Evolutionary conservation across 1,140 invertebrate species (phyloP).

Genomic region (Calycopis cecrops): DNA sequence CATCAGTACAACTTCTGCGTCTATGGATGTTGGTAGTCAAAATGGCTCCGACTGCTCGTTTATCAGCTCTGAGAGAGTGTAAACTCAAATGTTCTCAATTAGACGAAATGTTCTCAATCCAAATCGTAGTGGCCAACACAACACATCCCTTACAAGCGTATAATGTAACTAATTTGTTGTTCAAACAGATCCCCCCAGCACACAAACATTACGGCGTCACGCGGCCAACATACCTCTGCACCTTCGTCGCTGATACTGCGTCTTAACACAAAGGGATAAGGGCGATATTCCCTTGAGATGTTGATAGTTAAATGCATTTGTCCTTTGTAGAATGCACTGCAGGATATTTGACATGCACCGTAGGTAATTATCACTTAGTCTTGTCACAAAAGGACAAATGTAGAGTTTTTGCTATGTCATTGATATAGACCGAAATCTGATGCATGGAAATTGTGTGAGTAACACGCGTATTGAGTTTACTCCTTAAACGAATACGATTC

Average conservation of each 20-base stretch:
- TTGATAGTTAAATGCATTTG: neutral
- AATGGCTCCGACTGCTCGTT: no score
- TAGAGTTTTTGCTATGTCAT: no score
- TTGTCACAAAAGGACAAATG: slow-evolving; percentile 22
- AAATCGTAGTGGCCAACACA: neutral
- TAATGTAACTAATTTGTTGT: slow-evolving; percentile 71
- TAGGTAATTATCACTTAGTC: slow-evolving; percentile 40
- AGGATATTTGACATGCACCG: slow-evolving; percentile 53
- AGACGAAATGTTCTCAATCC: no score
- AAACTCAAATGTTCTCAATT: no score
- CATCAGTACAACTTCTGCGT: no score
- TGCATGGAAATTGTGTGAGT: no score
- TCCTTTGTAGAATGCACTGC: slow-evolving; percentile 30
- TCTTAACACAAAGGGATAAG: slow-evolving; percentile 22
- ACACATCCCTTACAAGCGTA: slow-evolving; percentile 56
- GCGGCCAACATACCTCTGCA: neutral
- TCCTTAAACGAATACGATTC: no score
- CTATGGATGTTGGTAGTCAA: no score
- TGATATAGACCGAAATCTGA: no score
- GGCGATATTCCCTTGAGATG: slow-evolving; percentile 23
- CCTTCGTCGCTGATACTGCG: neutral
- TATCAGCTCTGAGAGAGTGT: no score
- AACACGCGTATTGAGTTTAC: no score
- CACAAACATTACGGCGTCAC: slow-evolving; percentile 42
- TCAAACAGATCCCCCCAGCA: slow-evolving; percentile 60